Evolutionary conservation across 2,888 invertebrate genomes (phyloP).

Genomic region (Melolontha melolontha): DNA sequence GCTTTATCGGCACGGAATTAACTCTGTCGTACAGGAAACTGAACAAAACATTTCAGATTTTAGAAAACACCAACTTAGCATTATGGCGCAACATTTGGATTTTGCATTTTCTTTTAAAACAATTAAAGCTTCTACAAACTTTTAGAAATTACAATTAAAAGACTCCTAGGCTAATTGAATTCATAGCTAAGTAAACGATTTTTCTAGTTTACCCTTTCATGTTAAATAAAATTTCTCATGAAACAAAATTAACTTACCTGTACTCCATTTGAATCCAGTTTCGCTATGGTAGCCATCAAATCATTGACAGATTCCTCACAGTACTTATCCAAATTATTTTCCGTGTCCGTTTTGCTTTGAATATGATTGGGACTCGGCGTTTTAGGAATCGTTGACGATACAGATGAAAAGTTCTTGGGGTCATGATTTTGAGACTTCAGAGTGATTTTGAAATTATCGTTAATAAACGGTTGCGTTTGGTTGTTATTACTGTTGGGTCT

Average conservation of each 20-base stretch:
- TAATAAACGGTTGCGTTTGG: constrained; percentile 60
- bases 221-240: too few species aligned
- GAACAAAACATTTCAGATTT: too few species aligned
- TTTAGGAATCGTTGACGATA: constrained; percentile 86
- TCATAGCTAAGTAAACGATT: too few species aligned
- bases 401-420: constrained; percentile 61
- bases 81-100: too few species aligned
- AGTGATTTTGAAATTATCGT: constrained; percentile 78
- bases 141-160: too few species aligned
- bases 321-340: constrained; percentile 80
- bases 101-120: too few species aligned
- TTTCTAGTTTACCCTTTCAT: too few species aligned
- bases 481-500: constrained; percentile 52
- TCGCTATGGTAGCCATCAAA: constrained; percentile 88
- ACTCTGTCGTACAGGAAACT: too few species aligned
- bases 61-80: too few species aligned
- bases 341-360: constrained; percentile 62
- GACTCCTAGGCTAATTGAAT: too few species aligned
- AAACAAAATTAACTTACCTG: constrained; percentile 61
- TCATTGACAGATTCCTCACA: constrained; percentile 89
- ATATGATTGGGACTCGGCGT: constrained; percentile 83
- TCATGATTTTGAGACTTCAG: constrained; percentile 65
- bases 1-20: too few species aligned
- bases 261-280: constrained; percentile 88
- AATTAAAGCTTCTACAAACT: too few species aligned